Base-by-base conservation (phyloP, 37 sponge, comb jelly and placozoan genomes). In the Mnemiopsis leidyi region DNA sequence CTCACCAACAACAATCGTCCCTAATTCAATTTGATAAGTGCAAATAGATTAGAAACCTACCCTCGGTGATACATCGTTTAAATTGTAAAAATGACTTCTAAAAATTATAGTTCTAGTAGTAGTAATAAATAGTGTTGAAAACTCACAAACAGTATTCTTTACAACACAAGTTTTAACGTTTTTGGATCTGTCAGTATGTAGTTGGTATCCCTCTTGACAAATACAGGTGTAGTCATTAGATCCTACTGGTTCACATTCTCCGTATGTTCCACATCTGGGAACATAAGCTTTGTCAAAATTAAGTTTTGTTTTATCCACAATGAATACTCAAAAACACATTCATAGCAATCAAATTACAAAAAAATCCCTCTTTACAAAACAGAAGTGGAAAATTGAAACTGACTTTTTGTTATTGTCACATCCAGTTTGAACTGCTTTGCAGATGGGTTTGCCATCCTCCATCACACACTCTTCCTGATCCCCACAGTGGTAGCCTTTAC, bases 201-300 rank as follows among this genome's bases (percentile, higher is more conserved):
- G 30, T 71, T 71, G 30, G 30, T 71, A 71, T 71, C 30, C 75
- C 25, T n/a, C 75, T 5, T 71, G 2, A 25, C 75, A 71, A 28
- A 29, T 71, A 71, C 75, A 71, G n/a, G 75, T 29, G 75, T 71
- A 71, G n/a, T 71, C 75, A 2, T 71, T 71, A 71, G 7, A 5
- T 71, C 75, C 75, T 23, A 71, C 75, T 71, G 75, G 75, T 71
- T 29, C 75, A 71, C 75, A 71, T n/a, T 29, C 75, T 29, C 75
- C 75, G 30, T 71, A 29, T 29, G 25, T 28, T 3, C 75, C 75
- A 71, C 75, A 71, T 28, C 75, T 71, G 75, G n/a, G n/a, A n/a
- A n/a, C n/a, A n/a, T n/a, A n/a, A n/a, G n/a, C n/a, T n/a, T n/a
- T n/a, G n/a, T n/a, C n/a, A n/a, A n/a, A n/a, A n/a, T n/a, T n/a